A percentile compares a stretch with the other conserved stretches of the same genome.
phyloP scores from a whole-genome alignment of 2,797 vertebrate genomes.

The Pangasius macronema region DNA sequence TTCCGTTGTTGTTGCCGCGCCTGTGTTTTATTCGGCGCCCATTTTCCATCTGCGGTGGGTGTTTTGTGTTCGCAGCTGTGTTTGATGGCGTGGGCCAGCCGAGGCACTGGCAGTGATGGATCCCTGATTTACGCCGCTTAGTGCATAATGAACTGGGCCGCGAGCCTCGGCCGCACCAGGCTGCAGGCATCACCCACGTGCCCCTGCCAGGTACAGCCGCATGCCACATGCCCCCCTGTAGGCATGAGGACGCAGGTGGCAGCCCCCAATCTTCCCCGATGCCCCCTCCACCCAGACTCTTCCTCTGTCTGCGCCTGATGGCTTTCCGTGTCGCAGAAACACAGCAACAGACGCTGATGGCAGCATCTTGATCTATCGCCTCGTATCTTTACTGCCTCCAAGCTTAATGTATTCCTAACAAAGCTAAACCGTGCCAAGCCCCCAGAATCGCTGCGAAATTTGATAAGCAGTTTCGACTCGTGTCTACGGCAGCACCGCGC shows the following conservation, averaged over 20 bases:
- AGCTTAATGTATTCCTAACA: constrained; percentile 68
- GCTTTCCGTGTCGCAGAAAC: constrained; percentile 40
- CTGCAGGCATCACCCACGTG: constrained; percentile 51
- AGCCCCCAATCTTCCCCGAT: constrained; percentile 70
- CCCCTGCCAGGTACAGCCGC: constrained; percentile 62
- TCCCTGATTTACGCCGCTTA: constrained; percentile 80
- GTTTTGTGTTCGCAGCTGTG: constrained; percentile 88
- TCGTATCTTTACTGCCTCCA: constrained; percentile 60
- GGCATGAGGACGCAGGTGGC: constrained; percentile 74
- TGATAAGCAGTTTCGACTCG: constrained; percentile 64
- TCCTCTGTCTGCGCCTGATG: constrained; percentile 64
- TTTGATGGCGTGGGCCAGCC: constrained; percentile 80
- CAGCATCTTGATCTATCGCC: constrained; percentile 67
- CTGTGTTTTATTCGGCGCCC: constrained; percentile 78
- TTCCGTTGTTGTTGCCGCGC: constrained; percentile 78
- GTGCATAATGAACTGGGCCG: constrained; percentile 78
- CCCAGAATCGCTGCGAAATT: constrained; percentile 60
- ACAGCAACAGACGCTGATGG: constrained; percentile 54
- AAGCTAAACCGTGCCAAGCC: constrained; percentile 65
- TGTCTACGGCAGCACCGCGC: constrained; percentile 60
- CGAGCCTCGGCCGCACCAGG: constrained; percentile 39
- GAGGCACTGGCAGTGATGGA: constrained; percentile 80
- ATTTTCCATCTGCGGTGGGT: constrained; percentile 80
- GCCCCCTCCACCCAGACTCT: constrained; percentile 66
- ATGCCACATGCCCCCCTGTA: constrained; percentile 30